Evolutionary conservation across 1,140 invertebrate genomes (phyloP).

Genomic region (Rhyacophila brunnea): DNA sequence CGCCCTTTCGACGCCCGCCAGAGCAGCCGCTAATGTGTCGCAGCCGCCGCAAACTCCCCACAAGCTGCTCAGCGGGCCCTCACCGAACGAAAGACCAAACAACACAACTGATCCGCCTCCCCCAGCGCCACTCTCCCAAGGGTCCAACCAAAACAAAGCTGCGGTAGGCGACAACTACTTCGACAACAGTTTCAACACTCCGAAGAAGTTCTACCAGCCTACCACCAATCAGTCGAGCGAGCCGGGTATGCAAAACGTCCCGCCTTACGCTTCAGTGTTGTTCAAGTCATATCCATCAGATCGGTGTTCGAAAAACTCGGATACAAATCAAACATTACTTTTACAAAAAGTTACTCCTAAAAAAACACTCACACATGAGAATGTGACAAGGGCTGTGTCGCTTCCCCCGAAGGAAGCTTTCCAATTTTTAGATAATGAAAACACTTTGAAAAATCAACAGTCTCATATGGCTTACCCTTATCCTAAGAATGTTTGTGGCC

Average conservation of each 20-base stretch:
- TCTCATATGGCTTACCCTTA: not conserved
- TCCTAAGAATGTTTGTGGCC: not conserved
- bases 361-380: slow-evolving; percentile 15
- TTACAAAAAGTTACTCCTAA: slow-evolving; percentile 2
- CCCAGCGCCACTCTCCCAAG: not conserved
- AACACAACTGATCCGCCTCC: not conserved
- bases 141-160: not conserved
- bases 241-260: not conserved
- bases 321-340: not conserved
- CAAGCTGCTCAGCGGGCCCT: not conserved
- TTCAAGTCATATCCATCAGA: not conserved
- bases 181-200: not conserved
- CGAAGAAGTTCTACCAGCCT: not conserved
- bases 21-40: not conserved
- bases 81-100: too few species aligned
- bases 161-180: not conserved
- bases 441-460: not conserved
- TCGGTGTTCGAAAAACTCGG: not conserved
- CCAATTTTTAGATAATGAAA: not conserved
- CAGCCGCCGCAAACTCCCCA: not conserved
- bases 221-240: not conserved
- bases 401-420: slow-evolving; percentile 1
- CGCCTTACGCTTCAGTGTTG: not conserved
- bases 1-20: slow-evolving; percentile 11
- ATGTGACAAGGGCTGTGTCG: not conserved